A percentile compares a stretch with the other conserved stretches of the same genome.
Conservation (phyloP, 2,113 vertebrate genomes). For the Scolopax mira region DNA sequence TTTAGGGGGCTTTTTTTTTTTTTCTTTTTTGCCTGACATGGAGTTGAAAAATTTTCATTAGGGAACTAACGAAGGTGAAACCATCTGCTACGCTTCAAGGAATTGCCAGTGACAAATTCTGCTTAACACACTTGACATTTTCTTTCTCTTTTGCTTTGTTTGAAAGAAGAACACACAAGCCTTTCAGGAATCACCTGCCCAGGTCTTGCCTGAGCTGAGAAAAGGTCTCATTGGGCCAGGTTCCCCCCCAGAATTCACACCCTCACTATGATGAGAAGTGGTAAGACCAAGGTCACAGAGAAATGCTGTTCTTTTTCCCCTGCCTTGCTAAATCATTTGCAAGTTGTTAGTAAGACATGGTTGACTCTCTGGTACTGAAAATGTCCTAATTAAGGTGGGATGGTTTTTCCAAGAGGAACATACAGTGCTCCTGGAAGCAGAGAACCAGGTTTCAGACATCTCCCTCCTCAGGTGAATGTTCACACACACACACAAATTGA, state of each 20-base stretch:
- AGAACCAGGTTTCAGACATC: not conserved
- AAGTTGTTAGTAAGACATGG: not conserved
- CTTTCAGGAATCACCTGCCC: not conserved
- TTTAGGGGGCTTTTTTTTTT: not conserved
- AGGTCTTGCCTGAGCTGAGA: not conserved
- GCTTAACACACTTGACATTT: not conserved
- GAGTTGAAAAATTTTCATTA: conserved; percentile 13
- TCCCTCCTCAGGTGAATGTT: not conserved
- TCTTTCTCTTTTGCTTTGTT: not conserved
- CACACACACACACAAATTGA: not conserved
- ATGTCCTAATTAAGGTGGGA: not conserved
- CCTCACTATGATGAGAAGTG: not conserved
- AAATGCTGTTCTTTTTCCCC: not conserved
- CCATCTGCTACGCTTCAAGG: not conserved
- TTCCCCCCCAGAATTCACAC: not conserved
- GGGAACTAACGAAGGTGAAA: not conserved
- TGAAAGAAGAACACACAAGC: not conserved
- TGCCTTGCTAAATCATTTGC: not conserved
- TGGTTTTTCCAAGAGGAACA: not conserved
- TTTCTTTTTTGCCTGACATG: rapidly evolving
- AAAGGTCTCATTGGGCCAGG: rapidly evolving
- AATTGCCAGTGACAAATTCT: not conserved
- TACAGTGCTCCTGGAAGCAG: not conserved
- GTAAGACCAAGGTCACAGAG: not conserved
- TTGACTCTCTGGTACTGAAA: not conserved